phyloP scores from a whole-genome alignment of 2,113 vertebrate species.

The Indicator maculatus region DNA sequence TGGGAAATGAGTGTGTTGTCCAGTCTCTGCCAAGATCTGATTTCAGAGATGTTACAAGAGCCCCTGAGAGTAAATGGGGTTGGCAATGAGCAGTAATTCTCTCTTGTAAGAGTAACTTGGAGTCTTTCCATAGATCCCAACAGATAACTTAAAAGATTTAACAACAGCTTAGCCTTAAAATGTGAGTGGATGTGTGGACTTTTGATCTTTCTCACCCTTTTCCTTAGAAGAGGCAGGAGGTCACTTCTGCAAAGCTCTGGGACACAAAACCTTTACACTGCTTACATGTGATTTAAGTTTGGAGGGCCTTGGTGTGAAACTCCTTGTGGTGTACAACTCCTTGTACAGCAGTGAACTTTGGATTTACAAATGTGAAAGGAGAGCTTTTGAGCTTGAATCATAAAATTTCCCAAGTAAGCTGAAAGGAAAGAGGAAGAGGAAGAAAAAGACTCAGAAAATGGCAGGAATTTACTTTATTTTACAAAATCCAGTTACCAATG shows the following conservation, averaged over 20 bases:
- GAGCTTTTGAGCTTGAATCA: background rate
- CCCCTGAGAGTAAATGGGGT: accelerated
- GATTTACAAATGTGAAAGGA: background rate
- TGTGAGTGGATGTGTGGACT: background rate
- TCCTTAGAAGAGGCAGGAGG: background rate
- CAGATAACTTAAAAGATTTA: background rate
- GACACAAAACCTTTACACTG: background rate
- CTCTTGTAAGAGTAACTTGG: background rate
- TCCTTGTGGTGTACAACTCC: no score
- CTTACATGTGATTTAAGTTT: background rate
- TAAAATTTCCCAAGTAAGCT: background rate
- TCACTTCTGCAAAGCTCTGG: background rate
- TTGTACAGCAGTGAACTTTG: background rate
- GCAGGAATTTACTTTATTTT: background rate
- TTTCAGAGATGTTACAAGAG: background rate
- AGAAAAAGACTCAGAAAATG: background rate
- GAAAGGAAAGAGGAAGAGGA: background rate
- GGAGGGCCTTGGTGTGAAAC: background rate
- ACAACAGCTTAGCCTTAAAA: background rate
- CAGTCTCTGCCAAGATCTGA: background rate
- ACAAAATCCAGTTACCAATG: background rate
- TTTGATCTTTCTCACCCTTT: background rate
- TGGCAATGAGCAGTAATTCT: background rate
- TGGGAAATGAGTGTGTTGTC: background rate
- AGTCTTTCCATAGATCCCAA: background rate